A percentile compares a stretch with the other conserved stretches of the same genome.
Conservation (phyloP, 2,888 invertebrate genomes). For the Tolmerus cingulatus region DNA sequence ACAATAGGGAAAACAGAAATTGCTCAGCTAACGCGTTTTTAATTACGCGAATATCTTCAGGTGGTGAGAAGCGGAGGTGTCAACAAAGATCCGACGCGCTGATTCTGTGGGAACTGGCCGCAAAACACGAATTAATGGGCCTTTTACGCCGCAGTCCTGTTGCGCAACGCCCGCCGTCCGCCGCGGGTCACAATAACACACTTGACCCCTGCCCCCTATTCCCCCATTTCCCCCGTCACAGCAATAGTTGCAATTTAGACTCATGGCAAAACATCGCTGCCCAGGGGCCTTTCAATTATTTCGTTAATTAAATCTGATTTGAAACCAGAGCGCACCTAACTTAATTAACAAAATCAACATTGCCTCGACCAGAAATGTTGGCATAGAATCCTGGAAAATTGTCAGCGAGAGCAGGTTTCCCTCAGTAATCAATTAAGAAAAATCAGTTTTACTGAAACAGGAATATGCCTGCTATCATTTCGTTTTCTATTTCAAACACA, state of each 20-base stretch:
- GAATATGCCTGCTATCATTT: too few relatives aligned
- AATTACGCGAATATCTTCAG: slow-evolving; percentile 8
- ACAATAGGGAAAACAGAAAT: slow-evolving; percentile 29
- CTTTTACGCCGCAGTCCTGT: background rate
- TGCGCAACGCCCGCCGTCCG: background rate
- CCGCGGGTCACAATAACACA: background rate
- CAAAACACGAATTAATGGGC: background rate
- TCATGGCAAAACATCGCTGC: background rate
- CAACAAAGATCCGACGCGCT: background rate
- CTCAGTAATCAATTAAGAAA: too few relatives aligned
- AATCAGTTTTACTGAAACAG: too few relatives aligned
- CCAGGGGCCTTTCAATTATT: background rate
- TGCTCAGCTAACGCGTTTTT: slow-evolving; percentile 32
- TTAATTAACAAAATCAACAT: background rate
- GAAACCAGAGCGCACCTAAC: background rate
- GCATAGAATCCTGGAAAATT: too few relatives aligned
- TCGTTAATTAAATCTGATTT: background rate
- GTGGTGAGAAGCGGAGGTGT: slow-evolving; percentile 7
- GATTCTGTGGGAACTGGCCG: slow-evolving; percentile 4
- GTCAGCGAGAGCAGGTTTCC: too few relatives aligned
- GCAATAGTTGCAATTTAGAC: background rate
- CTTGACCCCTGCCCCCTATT: background rate
- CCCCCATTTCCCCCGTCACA: too few relatives aligned
- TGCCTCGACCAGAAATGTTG: background rate
- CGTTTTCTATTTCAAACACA: too few relatives aligned